phyloP scores from a whole-genome alignment of 2,113 vertebrate genomes.

The Gadus macrocephalus region DNA sequence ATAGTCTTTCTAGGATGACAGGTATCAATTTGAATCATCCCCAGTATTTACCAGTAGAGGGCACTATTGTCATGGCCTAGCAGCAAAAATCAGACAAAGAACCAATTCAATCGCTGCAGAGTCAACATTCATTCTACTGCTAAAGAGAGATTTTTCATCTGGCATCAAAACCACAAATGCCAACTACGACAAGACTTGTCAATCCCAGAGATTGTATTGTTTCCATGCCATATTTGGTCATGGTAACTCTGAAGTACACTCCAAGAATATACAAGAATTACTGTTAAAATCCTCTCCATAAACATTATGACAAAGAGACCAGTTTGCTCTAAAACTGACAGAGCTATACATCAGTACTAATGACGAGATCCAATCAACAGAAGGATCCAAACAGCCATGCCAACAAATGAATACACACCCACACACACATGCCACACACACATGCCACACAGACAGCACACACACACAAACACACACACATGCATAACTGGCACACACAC shows the following conservation, averaged over 20 bases:
- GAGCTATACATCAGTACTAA: conserved; percentile 27
- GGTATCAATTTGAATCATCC: conserved; percentile 13
- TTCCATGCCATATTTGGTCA: neutral
- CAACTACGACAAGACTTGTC: conserved; percentile 5
- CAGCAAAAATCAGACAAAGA: conserved; percentile 21
- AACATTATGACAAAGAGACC: conserved; percentile 32
- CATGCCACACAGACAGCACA: too few species aligned
- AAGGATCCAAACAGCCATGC: conserved; percentile 45
- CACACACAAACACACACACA: too few species aligned
- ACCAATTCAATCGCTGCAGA: conserved; percentile 24
- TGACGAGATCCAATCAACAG: conserved; percentile 47
- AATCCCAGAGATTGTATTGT: conserved; percentile 18
- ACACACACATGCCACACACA: too few species aligned
- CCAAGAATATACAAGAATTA: conserved; percentile 11
- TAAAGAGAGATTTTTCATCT: too few species aligned
- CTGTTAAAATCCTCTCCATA: conserved; percentile 20
- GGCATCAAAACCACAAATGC: conserved; percentile 26
- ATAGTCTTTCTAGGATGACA: too few species aligned
- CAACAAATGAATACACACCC: conserved; percentile 52
- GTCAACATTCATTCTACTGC: too few species aligned
- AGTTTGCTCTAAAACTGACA: conserved; percentile 35
- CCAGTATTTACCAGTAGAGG: conserved; percentile 60
- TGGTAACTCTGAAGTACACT: conserved; percentile 5
- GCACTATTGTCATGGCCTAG: conserved; percentile 56
- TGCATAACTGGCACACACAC: too few species aligned